Base-by-base conservation (phyloP, 2,888 invertebrate species). In the Zootermopsis nevadensis region DNA sequence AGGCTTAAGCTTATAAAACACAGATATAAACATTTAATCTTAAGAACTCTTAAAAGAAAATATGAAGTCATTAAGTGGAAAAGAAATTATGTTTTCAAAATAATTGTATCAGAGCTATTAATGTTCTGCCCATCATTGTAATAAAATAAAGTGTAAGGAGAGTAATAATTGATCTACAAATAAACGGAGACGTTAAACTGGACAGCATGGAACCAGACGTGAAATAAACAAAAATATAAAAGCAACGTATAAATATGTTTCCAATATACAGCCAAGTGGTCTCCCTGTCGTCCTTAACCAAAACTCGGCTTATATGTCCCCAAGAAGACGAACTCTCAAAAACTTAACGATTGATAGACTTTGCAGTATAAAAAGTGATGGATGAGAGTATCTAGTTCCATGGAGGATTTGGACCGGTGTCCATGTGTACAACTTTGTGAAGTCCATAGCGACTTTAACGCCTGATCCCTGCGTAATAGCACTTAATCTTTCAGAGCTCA, bases 321-420 rank as follows among this genome's bases (percentile, higher is more conserved):
- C 69, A 69, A 31, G 69, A 69, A 30, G 69, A 69, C 69, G 33
- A 69, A 69, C 69, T 69, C 69, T 69, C 69, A 33, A 69, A 69
- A 69, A 69, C 69, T 69, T 69, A 69, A 69, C 69, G 69, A 69
- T 69, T 69, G 69, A 69, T 69, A 69, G 69, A 69, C 33, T 69
- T 69, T 31, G 69, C 15, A 69, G 31, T 69, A 30, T 33, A 69
- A 69, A 33, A 33, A 69, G 69, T 69, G 69, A 69, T 69, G 69
- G 69, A 69, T 69, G 69, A 22, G 33, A 33, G 33, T 33, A 33
- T 33, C 27, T 22, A 19, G 69, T 31, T 69, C 33, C 69, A 7
- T 7, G 69, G 69, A 69, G 69, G 69, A 33, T 69, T 31, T 6
- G 27, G 60, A 60, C 60, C n/a, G 60, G 60, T 60, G 60, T 19